A percentile compares a stretch with the other conserved stretches of the same genome.
Evolutionary conservation across 1,140 invertebrate genomes (phyloP).

Genomic region (Psix sp.): DNA sequence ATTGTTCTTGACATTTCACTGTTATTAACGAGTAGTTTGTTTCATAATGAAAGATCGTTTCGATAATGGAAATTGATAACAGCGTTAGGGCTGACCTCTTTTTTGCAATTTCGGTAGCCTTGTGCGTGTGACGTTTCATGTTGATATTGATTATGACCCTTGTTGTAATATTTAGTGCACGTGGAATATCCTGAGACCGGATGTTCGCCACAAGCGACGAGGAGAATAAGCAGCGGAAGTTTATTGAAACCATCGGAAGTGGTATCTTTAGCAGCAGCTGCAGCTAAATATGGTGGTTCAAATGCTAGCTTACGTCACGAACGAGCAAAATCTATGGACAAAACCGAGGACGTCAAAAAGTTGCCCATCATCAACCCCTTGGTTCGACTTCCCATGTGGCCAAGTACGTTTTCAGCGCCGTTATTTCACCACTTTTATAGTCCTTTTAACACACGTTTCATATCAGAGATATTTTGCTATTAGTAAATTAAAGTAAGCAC

Average conservation of each 20-base stretch:
- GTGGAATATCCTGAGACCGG: conserved; percentile 72
- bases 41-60: too few species aligned
- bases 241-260: conserved; percentile 83
- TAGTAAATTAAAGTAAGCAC: too few species aligned
- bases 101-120: too few species aligned
- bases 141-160: neutral
- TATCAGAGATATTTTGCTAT: too few species aligned
- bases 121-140: too few species aligned
- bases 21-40: too few species aligned
- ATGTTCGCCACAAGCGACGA: conserved; percentile 84
- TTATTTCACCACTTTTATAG: too few species aligned
- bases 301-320: conserved; percentile 70
- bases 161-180: conserved; percentile 62
- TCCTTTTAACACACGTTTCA: too few species aligned
- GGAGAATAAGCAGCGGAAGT: conserved; percentile 87
- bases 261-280: conserved; percentile 78
- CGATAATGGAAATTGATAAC: too few species aligned
- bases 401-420: conserved; percentile 80
- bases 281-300: conserved; percentile 75
- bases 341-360: conserved; percentile 81
- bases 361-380: conserved; percentile 94
- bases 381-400: conserved; percentile 90
- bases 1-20: too few species aligned
- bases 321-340: conserved; percentile 76
- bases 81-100: too few species aligned